phyloP scores from a whole-genome alignment of 2,113 vertebrate genomes.

The Camelus dromedarius region DNA sequence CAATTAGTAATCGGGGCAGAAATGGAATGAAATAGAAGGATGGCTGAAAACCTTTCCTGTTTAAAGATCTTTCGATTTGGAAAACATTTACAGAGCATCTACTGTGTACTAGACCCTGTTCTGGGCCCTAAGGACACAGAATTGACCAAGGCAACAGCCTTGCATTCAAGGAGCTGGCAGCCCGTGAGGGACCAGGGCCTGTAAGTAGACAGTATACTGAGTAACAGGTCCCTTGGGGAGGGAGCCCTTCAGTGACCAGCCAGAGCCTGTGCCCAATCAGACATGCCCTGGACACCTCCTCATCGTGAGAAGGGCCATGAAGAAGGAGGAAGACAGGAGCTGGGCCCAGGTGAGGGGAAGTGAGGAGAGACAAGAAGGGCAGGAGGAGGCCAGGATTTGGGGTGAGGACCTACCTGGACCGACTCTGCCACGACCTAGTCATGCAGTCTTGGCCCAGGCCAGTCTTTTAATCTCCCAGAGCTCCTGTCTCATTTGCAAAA shows the following conservation, averaged over 20 bases:
- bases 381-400: not conserved
- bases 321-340: not conserved
- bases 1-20: not conserved
- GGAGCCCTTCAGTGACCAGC: not conserved
- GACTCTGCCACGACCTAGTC: not conserved
- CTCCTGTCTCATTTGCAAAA: constrained; percentile 2
- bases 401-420: not conserved
- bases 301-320: not conserved
- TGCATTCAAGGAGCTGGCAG: not conserved
- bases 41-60: not conserved
- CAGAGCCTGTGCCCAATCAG: not conserved
- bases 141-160: not conserved
- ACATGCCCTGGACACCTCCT: not conserved
- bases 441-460: not conserved
- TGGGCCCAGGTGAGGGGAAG: not conserved
- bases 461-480: not conserved
- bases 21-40: not conserved
- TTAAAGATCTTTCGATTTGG: not conserved
- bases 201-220: not conserved
- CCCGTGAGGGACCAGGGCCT: not conserved
- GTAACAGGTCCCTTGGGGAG: not conserved
- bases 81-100: not conserved
- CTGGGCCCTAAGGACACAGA: not conserved
- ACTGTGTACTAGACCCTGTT: not conserved
- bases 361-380: not conserved